Evolutionary conservation across 2,888 invertebrate genomes (phyloP), one percentile per base, ranked within the genome.

Genomic region (Dryobota labecula): DNA sequence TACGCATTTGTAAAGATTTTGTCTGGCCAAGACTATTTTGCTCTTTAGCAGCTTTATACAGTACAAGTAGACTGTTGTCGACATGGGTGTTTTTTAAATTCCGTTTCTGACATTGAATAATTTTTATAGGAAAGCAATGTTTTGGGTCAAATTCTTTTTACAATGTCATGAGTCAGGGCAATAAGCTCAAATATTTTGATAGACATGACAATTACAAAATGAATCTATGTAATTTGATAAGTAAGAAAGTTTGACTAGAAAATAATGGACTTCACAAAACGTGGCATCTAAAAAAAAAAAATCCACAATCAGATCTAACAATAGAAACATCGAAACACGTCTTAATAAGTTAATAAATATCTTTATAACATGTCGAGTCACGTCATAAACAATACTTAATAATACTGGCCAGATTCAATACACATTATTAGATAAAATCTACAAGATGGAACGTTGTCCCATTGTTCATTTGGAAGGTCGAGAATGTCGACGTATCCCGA

Each of bases 401-500:
- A 81, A 73, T 73, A 69, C 68, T 71, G 60, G 65, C 70, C 73
- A 76, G 56, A 74, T 86, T 80, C 75, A 85, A 76, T 81, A 84
- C 78, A 85, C 76, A 80, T 73, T 82, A 78, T 77, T 86, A 78
- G 86, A 86, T 84, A 85, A 78, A 76, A 86, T 85, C 82, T 70
- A 78, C 82, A 78, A 83, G 70, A 78, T 70, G 76, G 62, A 62
- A 80, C 72, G 57, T 20, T 65, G 77, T 76, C 74, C 73, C 73
- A 86, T 83, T 84, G 83, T 84, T 85, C 86, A 73, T 74, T 76
- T 77, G 73, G 72, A 82, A 86, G 83, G 83, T 81, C 83, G 77
- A 69, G 70, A 82, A 84, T 78, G 71, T 74, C 76, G 68, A 82
- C 64, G 75, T 81, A 81, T 81, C 65, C 51, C 63, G 69, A 84